phyloP scores from a whole-genome alignment of 2,113 vertebrate genomes.

The Bostrychus sinensis region DNA sequence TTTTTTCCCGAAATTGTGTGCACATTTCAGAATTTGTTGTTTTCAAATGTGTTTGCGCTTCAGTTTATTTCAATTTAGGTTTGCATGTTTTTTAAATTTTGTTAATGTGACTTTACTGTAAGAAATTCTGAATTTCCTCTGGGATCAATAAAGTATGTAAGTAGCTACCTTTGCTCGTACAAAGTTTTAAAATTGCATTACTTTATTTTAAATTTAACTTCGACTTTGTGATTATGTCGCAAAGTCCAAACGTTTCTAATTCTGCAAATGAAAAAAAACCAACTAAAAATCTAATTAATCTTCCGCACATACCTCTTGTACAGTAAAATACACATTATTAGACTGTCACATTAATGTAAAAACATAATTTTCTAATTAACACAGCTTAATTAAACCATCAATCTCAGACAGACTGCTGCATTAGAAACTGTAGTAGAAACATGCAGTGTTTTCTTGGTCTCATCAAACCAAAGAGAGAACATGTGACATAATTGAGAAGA shows the following conservation, averaged over 20 bases:
- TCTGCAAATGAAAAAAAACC: too few species aligned
- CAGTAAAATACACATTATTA: constrained; percentile 28
- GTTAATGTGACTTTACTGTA: too few species aligned
- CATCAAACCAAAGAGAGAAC: background rate
- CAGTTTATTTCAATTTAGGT: too few species aligned
- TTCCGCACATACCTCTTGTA: background rate
- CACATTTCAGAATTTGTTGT: too few species aligned
- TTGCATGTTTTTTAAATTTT: too few species aligned
- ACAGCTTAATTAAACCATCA: constrained; percentile 58
- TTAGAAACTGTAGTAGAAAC: constrained; percentile 15
- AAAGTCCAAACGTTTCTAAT: too few species aligned
- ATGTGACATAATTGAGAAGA: constrained; percentile 1
- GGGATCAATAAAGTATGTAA: too few species aligned
- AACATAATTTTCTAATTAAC: constrained; percentile 62
- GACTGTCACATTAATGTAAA: constrained; percentile 49
- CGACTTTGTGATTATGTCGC: background rate
- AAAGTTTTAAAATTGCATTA: background rate
- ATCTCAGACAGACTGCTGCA: constrained; percentile 17
- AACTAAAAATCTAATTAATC: too few species aligned
- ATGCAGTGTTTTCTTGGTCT: background rate
- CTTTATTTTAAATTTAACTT: background rate
- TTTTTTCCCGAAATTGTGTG: too few species aligned
- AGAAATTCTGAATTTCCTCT: too few species aligned
- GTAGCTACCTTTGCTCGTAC: too few species aligned
- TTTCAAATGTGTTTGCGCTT: too few species aligned